phyloP scores from a whole-genome alignment of 2,888 invertebrate species.

The Bugula neritina region DNA sequence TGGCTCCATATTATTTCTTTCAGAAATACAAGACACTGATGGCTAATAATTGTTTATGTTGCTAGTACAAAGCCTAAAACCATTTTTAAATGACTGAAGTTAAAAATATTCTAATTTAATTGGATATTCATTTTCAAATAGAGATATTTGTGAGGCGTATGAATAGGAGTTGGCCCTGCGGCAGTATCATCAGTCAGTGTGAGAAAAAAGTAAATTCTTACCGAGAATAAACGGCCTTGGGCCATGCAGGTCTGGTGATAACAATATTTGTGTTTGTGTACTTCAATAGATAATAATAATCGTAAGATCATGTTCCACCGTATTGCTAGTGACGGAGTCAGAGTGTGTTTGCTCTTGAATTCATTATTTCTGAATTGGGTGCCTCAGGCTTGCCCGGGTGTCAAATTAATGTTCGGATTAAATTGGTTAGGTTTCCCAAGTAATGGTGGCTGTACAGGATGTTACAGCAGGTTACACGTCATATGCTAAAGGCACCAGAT shows the following conservation, averaged over 20 bases:
- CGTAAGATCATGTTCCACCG: background rate
- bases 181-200: background rate
- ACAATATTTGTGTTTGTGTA: background rate
- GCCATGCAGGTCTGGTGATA: background rate
- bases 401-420: background rate
- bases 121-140: background rate
- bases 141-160: background rate
- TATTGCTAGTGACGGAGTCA: background rate
- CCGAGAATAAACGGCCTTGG: background rate
- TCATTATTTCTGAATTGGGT: background rate
- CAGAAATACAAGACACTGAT: too few species aligned
- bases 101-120: background rate
- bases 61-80: background rate
- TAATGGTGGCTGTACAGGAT: too few species aligned
- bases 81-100: too few species aligned
- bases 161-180: background rate
- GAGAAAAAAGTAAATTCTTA: background rate
- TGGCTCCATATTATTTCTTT: too few species aligned
- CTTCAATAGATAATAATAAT: background rate
- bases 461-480: too few species aligned
- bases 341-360: background rate
- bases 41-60: too few species aligned
- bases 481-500: too few species aligned
- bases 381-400: slow-evolving; percentile 16
- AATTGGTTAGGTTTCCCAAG: background rate